phyloP scores from a whole-genome alignment of 1,140 invertebrate genomes.

The Papilio helenus region DNA sequence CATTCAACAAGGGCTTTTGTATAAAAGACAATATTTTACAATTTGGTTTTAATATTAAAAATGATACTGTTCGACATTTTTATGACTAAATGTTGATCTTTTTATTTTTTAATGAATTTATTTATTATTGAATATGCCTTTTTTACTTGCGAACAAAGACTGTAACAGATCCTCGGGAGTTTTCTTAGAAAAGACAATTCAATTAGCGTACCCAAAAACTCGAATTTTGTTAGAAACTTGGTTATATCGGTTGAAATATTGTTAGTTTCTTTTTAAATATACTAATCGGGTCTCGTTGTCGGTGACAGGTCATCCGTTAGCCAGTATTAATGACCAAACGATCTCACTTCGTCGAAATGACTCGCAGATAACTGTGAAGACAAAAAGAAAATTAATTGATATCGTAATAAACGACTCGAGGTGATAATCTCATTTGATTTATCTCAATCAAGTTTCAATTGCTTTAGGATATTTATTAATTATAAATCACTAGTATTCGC shows the following conservation, averaged over 20 bases:
- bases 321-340: not conserved
- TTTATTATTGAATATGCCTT: not conserved
- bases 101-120: not conserved
- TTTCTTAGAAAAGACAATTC: not conserved
- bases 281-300: not conserved
- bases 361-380: not conserved
- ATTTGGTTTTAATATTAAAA: not conserved
- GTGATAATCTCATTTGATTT: conserved; percentile 11
- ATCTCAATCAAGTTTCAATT: not conserved
- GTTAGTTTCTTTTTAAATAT: not conserved
- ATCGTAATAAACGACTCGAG: not conserved
- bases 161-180: not conserved
- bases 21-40: conserved; percentile 2
- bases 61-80: not conserved
- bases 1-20: conserved; percentile 1
- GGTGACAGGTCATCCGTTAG: not conserved
- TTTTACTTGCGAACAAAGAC: not conserved
- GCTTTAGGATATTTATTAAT: not conserved
- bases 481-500: not conserved
- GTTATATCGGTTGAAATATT: too few species aligned
- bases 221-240: not conserved
- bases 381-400: conserved; percentile 19
- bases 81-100: not conserved
- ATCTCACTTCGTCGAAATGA: conserved; percentile 7
- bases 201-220: not conserved